Percentiles rank a stretch among this genome's conserved stretches.
Conservation (phyloP, 2,797 vertebrate species). For the Eulemur coronatus region DNA sequence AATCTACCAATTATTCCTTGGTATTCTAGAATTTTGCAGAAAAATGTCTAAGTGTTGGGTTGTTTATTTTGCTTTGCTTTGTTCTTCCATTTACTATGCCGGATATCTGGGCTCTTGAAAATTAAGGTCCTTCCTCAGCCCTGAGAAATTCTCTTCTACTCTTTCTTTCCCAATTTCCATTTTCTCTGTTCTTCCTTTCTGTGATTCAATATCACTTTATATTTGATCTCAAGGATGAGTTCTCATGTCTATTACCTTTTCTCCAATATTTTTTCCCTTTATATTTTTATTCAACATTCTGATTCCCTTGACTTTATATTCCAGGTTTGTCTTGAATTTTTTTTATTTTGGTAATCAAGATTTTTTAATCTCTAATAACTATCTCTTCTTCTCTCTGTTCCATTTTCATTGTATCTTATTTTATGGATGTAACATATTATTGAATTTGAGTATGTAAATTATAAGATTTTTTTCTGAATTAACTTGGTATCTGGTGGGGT, state of each 20-base stretch:
- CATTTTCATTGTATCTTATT: background rate
- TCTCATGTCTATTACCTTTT: background rate
- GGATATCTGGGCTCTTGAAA: background rate
- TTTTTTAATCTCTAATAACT: background rate
- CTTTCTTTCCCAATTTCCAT: slow-evolving; percentile 16
- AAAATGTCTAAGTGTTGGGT: background rate
- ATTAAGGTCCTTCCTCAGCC: background rate
- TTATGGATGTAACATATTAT: background rate
- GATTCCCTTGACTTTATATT: background rate
- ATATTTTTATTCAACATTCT: background rate
- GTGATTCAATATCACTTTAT: background rate
- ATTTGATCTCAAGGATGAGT: background rate
- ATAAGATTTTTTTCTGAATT: background rate
- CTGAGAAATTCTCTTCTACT: background rate
- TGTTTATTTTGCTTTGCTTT: background rate
- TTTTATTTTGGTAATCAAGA: slow-evolving; percentile 1
- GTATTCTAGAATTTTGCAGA: background rate
- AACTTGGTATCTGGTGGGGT: background rate
- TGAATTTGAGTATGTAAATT: background rate
- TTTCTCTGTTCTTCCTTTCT: background rate
- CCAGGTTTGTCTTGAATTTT: background rate
- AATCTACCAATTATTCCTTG: background rate
- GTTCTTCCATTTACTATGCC: background rate
- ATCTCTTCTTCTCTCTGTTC: background rate
- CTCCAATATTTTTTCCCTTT: background rate